phyloP scores from a whole-genome alignment of 2,797 vertebrate genomes.

The Eidolon dupreanum region DNA sequence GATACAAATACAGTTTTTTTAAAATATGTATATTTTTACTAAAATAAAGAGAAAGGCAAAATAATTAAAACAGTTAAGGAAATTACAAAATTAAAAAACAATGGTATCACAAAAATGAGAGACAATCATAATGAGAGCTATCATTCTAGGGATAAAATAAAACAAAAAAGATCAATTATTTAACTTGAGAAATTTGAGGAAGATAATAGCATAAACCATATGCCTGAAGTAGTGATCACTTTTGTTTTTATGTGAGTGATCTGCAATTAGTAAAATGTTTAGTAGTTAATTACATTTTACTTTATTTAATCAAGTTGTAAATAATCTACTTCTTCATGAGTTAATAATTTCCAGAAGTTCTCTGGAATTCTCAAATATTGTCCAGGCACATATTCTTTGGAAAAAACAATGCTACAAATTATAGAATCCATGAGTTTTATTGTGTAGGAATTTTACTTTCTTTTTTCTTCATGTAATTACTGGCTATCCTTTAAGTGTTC shows the following conservation, averaged over 20 bases:
- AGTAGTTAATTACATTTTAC: conserved; percentile 17
- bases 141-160: background rate
- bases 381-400: background rate
- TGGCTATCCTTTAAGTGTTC: background rate
- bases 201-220: background rate
- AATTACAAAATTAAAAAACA: background rate
- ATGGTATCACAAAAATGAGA: background rate
- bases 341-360: background rate
- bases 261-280: conserved; percentile 51
- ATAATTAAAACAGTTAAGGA: background rate
- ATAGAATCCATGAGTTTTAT: background rate
- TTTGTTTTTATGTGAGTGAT: conserved; percentile 31
- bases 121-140: background rate
- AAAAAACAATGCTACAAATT: background rate
- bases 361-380: background rate
- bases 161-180: conserved; percentile 28
- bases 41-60: background rate
- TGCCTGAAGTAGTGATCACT: background rate
- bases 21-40: background rate
- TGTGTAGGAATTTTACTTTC: background rate
- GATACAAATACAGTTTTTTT: background rate
- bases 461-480: background rate
- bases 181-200: conserved; percentile 11
- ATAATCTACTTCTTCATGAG: background rate
- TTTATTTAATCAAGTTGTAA: conserved; percentile 50